Percentiles rank a stretch among this genome's conserved stretches.
Conservation (phyloP, 1,140 invertebrate species). For the Cydia strobilella region DNA sequence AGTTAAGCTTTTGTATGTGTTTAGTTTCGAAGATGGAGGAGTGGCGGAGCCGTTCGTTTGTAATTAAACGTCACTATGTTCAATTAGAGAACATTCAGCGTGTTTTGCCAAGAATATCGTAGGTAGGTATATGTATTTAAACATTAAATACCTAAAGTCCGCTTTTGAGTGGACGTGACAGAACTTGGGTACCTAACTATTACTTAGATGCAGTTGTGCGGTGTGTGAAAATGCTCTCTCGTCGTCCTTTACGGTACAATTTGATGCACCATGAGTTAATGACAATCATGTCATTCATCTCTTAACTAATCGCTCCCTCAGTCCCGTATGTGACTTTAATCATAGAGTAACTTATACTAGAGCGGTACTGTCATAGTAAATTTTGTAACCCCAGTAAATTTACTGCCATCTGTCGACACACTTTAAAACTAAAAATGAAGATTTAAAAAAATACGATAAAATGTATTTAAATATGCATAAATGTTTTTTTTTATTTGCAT, state of each 20-base stretch:
- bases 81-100: conserved; percentile 29
- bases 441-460: no score
- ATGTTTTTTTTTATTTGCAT: no score
- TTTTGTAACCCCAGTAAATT: no score
- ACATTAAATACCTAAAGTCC: background rate
- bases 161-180: no score
- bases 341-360: no score
- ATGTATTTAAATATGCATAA: no score
- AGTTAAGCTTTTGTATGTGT: conserved; percentile 40
- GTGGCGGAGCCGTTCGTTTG: conserved; percentile 32
- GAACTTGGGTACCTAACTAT: background rate
- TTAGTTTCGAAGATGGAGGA: conserved; percentile 38
- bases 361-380: no score
- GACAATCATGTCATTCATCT: background rate
- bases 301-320: background rate
- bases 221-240: background rate
- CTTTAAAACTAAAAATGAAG: no score
- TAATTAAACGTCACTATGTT: conserved; percentile 35
- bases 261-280: background rate
- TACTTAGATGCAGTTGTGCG: background rate
- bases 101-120: background rate
- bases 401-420: no score
- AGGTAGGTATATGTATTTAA: background rate
- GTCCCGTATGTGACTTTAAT: background rate
- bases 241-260: background rate